phyloP scores from a whole-genome alignment of 2,113 vertebrate species.

The Coreoperca whiteheadi region DNA sequence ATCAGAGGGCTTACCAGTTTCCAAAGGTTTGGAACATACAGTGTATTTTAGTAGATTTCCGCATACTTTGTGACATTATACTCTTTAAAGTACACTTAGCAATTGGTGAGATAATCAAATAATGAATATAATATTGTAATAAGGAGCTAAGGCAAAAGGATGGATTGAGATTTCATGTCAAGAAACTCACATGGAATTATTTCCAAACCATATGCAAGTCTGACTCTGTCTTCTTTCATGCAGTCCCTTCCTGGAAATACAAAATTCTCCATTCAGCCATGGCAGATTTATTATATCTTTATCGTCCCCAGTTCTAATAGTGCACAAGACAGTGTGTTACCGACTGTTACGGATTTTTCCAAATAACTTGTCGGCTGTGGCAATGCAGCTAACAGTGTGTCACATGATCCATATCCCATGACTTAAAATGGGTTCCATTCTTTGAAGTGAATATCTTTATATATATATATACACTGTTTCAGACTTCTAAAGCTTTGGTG shows the following conservation, averaged over 20 bases:
- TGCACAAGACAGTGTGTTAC: not conserved
- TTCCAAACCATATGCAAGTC: not conserved
- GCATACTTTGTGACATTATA: not conserved
- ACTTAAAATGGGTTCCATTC: constrained; percentile 16
- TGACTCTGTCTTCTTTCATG: not conserved
- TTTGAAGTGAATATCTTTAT: constrained; percentile 41
- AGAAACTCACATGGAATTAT: not conserved
- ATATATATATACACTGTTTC: not conserved
- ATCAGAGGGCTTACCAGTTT: not conserved
- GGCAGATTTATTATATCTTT: constrained; percentile 9
- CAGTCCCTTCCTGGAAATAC: not conserved
- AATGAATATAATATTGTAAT: too few species aligned
- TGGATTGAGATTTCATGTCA: not conserved
- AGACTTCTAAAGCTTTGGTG: constrained; percentile 32
- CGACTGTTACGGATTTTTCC: constrained; percentile 4
- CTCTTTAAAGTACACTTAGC: not conserved
- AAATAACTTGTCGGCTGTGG: constrained; percentile 20
- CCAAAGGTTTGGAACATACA: not conserved
- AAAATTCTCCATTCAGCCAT: not conserved
- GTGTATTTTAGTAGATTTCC: not conserved
- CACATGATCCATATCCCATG: not conserved
- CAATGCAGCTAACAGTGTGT: not conserved
- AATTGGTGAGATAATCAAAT: not conserved
- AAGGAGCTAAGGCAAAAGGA: not conserved
- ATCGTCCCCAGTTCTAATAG: not conserved